Evolutionary conservation across 1,140 invertebrate species (phyloP).

Genomic region (Aphidius ervi): DNA sequence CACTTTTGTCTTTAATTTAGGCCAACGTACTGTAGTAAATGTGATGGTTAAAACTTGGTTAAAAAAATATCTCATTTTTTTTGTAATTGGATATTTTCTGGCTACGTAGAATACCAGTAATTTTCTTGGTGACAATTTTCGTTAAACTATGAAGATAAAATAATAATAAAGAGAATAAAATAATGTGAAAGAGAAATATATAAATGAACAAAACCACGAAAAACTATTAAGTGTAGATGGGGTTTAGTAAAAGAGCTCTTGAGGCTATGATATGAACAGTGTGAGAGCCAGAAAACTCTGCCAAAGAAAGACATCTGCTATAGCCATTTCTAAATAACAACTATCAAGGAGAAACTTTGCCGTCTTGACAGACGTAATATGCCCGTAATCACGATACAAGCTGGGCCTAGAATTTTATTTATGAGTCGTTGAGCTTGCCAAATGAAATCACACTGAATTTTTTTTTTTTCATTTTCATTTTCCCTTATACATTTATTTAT

Average conservation of each 20-base stretch:
- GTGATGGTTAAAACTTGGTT: constrained; percentile 4
- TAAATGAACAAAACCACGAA: neutral
- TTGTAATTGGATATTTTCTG: constrained; percentile 12
- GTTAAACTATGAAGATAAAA: neutral
- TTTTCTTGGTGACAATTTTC: neutral
- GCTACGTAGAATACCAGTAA: neutral
- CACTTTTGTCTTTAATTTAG: too few relatives aligned
- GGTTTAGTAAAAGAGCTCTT: neutral
- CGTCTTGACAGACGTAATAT: constrained; percentile 50
- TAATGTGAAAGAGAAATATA: neutral
- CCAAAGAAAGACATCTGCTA: constrained; percentile 47
- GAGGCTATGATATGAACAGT: constrained; percentile 11
- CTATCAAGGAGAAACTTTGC: constrained; percentile 2
- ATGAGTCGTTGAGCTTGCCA: constrained; percentile 39
- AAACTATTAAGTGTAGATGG: neutral
- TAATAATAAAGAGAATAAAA: neutral
- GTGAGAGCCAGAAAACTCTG: constrained; percentile 44
- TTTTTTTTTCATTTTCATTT: too few relatives aligned
- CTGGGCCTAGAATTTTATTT: constrained; percentile 40
- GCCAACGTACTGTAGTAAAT: neutral
- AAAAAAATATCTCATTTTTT: neutral
- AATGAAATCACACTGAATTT: constrained; percentile 29
- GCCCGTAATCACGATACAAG: constrained; percentile 47
- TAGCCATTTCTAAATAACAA: constrained; percentile 42
- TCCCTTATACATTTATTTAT: too few relatives aligned